phyloP scores from a whole-genome alignment of 2,113 vertebrate genomes.

The Dasyornis broadbenti region DNA sequence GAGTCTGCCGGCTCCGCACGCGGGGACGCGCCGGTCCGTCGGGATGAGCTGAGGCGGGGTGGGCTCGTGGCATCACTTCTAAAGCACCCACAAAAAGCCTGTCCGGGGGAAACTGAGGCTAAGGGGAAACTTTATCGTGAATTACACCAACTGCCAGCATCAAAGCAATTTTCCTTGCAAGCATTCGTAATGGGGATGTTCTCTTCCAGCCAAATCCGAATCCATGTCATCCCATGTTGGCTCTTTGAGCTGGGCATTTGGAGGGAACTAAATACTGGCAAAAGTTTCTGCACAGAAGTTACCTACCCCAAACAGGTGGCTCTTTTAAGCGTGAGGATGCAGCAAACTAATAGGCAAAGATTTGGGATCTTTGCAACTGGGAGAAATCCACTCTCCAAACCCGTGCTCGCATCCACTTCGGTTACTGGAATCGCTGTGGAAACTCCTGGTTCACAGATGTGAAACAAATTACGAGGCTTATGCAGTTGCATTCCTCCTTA shows the following conservation, averaged over 20 bases:
- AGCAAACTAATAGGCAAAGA: not conserved
- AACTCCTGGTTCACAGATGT: constrained; percentile 59
- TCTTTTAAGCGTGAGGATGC: not conserved
- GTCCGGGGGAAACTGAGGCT: not conserved
- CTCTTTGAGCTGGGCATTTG: not conserved
- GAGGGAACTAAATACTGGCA: not conserved
- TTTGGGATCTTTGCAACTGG: not conserved
- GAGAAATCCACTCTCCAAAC: not conserved
- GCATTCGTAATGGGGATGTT: not conserved
- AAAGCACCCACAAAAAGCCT: not conserved
- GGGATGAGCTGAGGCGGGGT: not conserved
- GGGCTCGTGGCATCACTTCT: accelerated
- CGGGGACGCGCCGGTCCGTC: not conserved
- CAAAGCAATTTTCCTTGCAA: not conserved
- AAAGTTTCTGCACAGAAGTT: not conserved
- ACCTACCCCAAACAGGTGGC: constrained; percentile 21
- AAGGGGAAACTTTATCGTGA: accelerated
- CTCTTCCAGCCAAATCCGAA: not conserved
- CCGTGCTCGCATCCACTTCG: constrained; percentile 12
- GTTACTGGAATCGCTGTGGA: constrained; percentile 23
- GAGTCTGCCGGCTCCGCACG: not conserved
- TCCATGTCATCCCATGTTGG: accelerated
- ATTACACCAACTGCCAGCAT: not conserved
- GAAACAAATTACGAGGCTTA: constrained; percentile 23
- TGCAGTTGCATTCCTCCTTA: constrained; percentile 61